Percentiles rank a stretch among this genome's conserved stretches.
These are phyloP conservation scores for Trachymyrmex septentrionalis DNA, from an alignment of 1,140 invertebrate species.

Conservation along the genomic window DNA sequence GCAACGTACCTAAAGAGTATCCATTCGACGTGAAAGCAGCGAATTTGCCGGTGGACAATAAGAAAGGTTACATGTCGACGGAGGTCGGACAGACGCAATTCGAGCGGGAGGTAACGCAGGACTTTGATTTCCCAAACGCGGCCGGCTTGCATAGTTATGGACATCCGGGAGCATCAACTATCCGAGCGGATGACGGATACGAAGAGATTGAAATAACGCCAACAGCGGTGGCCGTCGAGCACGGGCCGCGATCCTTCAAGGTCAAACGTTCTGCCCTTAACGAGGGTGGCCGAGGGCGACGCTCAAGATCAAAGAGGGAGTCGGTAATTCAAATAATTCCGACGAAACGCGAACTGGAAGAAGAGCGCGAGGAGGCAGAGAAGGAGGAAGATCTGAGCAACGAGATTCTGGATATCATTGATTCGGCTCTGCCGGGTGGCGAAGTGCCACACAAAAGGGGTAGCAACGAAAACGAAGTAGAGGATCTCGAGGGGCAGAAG, in stretches of 20 bases:
- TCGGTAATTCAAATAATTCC: constrained; percentile 83
- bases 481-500: constrained; percentile 66
- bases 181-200: constrained; percentile 73
- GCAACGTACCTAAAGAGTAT: constrained; percentile 83
- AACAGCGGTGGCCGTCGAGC: constrained; percentile 85
- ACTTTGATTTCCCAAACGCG: constrained; percentile 73
- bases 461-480: constrained; percentile 50
- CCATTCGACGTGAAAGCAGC: constrained; percentile 64
- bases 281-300: not conserved
- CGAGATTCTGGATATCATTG: constrained; percentile 84
- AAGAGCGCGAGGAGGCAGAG: constrained; percentile 63
- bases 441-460: constrained; percentile 49
- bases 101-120: constrained; percentile 70
- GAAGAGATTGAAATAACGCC: constrained; percentile 82
- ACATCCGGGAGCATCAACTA: constrained; percentile 50
- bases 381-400: constrained; percentile 83
- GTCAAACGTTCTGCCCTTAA: constrained; percentile 45
- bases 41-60: constrained; percentile 17
- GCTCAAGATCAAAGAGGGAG: constrained; percentile 68
- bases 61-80: constrained; percentile 48
- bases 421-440: constrained; percentile 79
- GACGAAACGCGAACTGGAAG: constrained; percentile 76
- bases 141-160: constrained; percentile 56
- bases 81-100: constrained; percentile 62
- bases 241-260: constrained; percentile 86